A percentile compares a stretch with the other conserved stretches of the same genome.
phyloP scores from a whole-genome alignment of 1,140 invertebrate species.

The Tetragnatha versicolor region DNA sequence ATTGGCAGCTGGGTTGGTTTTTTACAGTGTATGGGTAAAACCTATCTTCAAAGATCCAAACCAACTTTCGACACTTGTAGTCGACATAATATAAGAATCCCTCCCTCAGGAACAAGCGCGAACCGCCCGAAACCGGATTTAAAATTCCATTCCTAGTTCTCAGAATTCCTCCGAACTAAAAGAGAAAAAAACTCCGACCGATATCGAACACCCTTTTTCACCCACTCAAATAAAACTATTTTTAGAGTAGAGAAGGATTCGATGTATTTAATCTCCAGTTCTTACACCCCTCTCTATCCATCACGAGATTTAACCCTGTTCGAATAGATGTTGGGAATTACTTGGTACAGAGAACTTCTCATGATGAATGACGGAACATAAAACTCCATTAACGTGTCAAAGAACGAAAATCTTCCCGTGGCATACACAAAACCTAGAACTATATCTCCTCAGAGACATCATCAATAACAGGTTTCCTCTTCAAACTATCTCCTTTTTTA shows the following conservation, averaged over 20 bases:
- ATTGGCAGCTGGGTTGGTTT: no score
- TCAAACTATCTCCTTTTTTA: no score
- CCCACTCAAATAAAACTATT: neutral
- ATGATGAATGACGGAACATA: constrained; percentile 8
- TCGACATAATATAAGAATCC: no score
- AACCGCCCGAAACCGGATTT: no score
- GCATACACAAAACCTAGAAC: neutral
- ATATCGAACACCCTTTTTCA: no score
- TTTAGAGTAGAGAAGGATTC: neutral
- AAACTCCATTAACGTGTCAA: neutral
- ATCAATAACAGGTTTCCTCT: constrained; percentile 18
- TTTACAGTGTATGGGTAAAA: no score
- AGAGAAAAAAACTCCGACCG: no score
- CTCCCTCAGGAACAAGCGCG: no score
- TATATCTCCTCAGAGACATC: neutral
- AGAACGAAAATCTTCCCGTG: neutral
- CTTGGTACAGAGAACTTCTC: neutral
- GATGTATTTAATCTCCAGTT: neutral
- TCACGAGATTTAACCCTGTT: neutral
- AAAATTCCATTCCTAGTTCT: no score
- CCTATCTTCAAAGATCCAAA: no score
- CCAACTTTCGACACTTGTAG: no score
- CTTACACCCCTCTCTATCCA: neutral
- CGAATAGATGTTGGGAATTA: neutral
- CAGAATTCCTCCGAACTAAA: no score